Base-by-base conservation (phyloP, 2,113 vertebrate genomes). In the Nothoprocta pentlandii region DNA sequence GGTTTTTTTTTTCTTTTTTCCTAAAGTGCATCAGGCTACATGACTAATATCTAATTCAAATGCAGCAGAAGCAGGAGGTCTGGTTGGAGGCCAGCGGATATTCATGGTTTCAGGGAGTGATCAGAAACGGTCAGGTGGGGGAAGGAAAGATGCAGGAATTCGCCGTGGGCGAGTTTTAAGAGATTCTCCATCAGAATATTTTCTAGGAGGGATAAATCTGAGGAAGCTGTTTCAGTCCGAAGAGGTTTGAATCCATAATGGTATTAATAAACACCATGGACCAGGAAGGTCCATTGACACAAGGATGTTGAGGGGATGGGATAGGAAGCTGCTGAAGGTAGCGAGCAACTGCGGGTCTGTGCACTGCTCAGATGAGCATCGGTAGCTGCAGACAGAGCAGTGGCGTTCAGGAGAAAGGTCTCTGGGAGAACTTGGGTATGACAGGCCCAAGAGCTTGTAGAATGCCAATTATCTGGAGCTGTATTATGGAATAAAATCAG, bases 341-440 rank as follows among this genome's bases (percentile, higher is more conserved):
- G 47, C 47, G 19, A 67, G 26, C 34, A 13, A 41, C 14, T 42
- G 10, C 25, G 5, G 23, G 53, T 54, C 8, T 0, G 0, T 61
- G 34, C 16, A 71, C 56, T 39, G 44, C 30, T 66, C 69, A 66
- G 49, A 76, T 25, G 10, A 71, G 34, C 53, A 68, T 53, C 41
- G 80, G 26, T 14, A 70, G 30, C 46, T 26, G 13, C 46, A 63
- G 69, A 34, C 61, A 71, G n/a, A 70, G 83, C 11, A 2, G 41
- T 9, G 26, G 63, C 36, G 47, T 62, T 77, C 76, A 34, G 16
- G 49, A 22, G 64, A 71, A 47, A 76, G 4, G 2, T 53, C 6
- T 10, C 59, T 17, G 39, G 67, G n/a, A 63, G 59, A 32, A 36
- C 19, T 42, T 80, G 61, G 54, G 71, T 80, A 51, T 67, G 42